Conservation (phyloP, 2,797 vertebrate genomes). For the Diglossa cyanea region DNA sequence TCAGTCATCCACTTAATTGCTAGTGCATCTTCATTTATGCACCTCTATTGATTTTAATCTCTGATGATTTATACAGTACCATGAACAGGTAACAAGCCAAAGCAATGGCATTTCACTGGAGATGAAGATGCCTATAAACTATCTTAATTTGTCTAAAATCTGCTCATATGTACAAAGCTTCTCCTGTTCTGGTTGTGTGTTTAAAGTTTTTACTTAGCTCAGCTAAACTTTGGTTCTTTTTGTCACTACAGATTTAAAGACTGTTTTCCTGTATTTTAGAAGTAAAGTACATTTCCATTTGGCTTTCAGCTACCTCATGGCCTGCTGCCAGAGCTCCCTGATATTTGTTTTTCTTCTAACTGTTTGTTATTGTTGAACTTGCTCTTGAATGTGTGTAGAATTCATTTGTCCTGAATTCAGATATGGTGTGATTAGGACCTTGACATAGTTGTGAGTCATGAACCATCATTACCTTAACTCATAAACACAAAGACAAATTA, state of each 20-base stretch:
- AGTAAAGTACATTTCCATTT: not conserved
- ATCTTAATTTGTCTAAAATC: not conserved
- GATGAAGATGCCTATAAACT: slow-evolving; percentile 4
- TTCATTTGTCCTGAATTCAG: not conserved
- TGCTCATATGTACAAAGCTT: not conserved
- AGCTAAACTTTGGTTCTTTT: not conserved
- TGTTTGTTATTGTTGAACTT: not conserved
- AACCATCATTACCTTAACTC: not conserved
- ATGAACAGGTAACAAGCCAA: slow-evolving; percentile 16
- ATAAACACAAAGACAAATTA: not conserved
- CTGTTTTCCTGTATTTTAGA: not conserved
- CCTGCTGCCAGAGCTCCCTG: not conserved
- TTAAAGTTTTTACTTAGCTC: not conserved
- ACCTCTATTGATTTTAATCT: slow-evolving; percentile 59
- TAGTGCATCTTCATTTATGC: slow-evolving; percentile 56
- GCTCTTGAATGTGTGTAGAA: not conserved
- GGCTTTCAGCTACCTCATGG: not conserved
- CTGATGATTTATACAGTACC: slow-evolving; percentile 16
- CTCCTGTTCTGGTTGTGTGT: not conserved
- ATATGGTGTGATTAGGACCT: fast-evolving
- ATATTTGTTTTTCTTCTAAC: not conserved
- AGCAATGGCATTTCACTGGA: slow-evolving; percentile 2
- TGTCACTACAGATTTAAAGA: not conserved
- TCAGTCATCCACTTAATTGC: slow-evolving; percentile 39
- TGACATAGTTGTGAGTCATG: not conserved